Evolutionary conservation across 2,888 invertebrate species (phyloP), one percentile per base, ranked within the genome.

Genomic region (Hyppa rectilinea): DNA sequence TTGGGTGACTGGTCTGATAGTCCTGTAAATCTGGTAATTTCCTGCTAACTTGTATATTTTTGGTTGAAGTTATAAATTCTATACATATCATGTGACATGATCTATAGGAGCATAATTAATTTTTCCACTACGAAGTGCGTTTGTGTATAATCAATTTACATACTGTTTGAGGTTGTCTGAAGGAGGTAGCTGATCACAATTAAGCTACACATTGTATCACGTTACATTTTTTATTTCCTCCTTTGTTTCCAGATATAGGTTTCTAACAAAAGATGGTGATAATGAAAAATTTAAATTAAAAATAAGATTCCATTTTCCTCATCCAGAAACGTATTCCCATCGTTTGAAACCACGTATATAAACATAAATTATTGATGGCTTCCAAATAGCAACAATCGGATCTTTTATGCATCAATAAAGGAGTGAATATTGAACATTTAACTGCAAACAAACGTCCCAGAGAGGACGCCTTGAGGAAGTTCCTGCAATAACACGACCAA

Each of bases 321-420:
- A 4, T 38, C 3, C 47, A 26, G 6, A 70, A n/a, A 10, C 2
- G 29, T 49, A 12, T 65, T 36, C n/a, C 38, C 56, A 40, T 52
- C 47, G 26, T 45, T 47, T 62, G 47, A 53, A 63, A 31, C 40
- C 50, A 64, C 29, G 49, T 17, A 45, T 47, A 60, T 34, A 56
- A 71, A 71, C 31, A 72, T 62, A 74, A 71, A 83, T 70, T 62
- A 67, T 72, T 26, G 45, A 74, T 74, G 23, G 55, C 50, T 71
- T 49, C 31, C 34, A 69, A 73, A 71, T 53, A 71, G 43, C 72
- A 77, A 78, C 81, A 80, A 80, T 83, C 65, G 36, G 59, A 78
- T 71, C 43, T 73, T 77, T 75, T 72, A 78, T 69, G 61, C 59
- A 71, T 53, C 69, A 61, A 75, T 83, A 74, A 77, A 82, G 47